Conservation (phyloP, 2,113 vertebrate species). For the Tyrannus savana region DNA sequence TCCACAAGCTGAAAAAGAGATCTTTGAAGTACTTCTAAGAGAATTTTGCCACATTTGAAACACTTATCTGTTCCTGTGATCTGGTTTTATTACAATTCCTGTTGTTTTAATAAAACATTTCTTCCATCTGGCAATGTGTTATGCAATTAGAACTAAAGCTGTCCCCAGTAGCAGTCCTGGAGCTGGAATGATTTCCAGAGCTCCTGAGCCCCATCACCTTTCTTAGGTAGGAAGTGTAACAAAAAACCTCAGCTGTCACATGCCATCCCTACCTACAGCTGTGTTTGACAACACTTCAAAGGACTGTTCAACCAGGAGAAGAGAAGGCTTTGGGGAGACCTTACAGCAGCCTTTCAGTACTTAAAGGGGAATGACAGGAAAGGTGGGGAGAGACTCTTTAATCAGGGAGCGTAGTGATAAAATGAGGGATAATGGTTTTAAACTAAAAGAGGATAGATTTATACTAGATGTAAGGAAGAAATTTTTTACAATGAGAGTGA, state of each 20-base stretch:
- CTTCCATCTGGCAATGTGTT: neutral
- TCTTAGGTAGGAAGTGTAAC: neutral
- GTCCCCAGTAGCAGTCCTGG: neutral
- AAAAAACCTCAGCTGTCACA: neutral
- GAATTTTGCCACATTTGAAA: neutral
- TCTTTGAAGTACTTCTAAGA: neutral
- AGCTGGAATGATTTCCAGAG: neutral
- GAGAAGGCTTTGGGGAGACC: neutral
- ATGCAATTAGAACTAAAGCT: neutral
- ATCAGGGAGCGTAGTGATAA: neutral
- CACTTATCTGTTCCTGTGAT: neutral
- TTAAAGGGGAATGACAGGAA: neutral
- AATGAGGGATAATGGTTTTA: neutral
- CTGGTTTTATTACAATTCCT: neutral
- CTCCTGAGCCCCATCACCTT: neutral
- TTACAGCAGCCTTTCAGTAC: neutral
- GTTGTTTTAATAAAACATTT: neutral
- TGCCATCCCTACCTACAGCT: neutral
- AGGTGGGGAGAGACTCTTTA: neutral
- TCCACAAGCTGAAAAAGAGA: neutral
- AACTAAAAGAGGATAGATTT: neutral
- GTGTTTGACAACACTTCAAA: neutral
- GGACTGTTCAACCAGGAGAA: neutral
- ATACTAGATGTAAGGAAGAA: neutral
- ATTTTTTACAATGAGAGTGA: rapidly evolving